Evolutionary conservation across 2,113 vertebrate species (phyloP).

Genomic region (Oreotrochilus melanogaster): DNA sequence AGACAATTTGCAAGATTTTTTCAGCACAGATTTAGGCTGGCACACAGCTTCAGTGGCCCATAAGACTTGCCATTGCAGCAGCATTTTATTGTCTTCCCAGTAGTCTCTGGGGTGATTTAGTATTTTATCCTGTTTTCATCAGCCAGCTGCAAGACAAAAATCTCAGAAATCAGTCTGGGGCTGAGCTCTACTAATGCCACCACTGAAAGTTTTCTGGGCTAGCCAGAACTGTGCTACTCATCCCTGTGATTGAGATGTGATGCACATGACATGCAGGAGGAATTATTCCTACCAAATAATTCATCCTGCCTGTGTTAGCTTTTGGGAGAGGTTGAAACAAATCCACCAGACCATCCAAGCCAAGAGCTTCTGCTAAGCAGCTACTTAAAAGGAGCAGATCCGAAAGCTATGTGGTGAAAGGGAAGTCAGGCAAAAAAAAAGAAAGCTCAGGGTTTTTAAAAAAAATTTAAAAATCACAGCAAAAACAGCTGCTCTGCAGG

Average conservation of each 20-base stretch:
- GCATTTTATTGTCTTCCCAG: not conserved
- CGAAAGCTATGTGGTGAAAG: accelerated
- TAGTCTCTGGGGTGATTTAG: not conserved
- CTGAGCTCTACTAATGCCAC: not conserved
- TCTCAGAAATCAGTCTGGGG: not conserved
- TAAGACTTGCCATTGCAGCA: accelerated
- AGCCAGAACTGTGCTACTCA: accelerated
- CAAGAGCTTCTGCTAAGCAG: not conserved
- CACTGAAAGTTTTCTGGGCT: not conserved
- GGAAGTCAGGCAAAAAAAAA: not conserved
- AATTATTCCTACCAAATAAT: not conserved
- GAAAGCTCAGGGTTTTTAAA: not conserved
- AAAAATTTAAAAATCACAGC: not conserved
- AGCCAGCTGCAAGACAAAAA: not conserved
- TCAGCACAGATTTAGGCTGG: accelerated
- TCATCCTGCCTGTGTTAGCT: not conserved
- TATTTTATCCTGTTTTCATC: not conserved
- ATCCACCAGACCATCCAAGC: not conserved
- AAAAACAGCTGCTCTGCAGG: not conserved
- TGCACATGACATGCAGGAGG: not conserved
- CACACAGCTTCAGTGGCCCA: not conserved
- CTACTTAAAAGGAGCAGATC: not conserved
- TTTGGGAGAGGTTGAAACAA: not conserved
- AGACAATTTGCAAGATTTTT: not conserved
- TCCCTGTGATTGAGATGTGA: not conserved